Evolutionary conservation across 2,888 invertebrate genomes (phyloP).

Genomic region (Thumatha senex): DNA sequence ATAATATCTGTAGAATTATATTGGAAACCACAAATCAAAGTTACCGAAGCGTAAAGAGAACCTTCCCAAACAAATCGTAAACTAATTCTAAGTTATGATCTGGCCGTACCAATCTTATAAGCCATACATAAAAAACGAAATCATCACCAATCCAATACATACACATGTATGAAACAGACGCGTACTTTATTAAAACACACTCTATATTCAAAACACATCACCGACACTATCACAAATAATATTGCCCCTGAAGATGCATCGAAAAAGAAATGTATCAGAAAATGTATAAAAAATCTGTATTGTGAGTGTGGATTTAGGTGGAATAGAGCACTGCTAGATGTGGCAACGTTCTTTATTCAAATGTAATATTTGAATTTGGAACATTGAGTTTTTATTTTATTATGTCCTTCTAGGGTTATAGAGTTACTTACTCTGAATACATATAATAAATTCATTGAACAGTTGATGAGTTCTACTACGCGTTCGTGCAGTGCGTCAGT

Average conservation of each 20-base stretch:
- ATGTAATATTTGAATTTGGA: too few species aligned
- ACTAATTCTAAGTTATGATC: background rate
- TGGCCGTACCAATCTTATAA: constrained; percentile 9
- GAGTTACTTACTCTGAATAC: too few species aligned
- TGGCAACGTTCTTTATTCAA: constrained; percentile 10
- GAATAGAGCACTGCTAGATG: constrained; percentile 41
- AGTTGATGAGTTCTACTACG: too few species aligned
- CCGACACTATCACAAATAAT: constrained; percentile 79
- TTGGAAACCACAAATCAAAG: too few species aligned
- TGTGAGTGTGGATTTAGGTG: constrained; percentile 47
- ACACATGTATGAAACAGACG: constrained; percentile 42
- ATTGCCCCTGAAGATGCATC: constrained; percentile 81
- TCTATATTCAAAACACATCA: constrained; percentile 82
- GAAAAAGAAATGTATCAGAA: constrained; percentile 82
- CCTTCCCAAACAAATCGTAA: too few species aligned
- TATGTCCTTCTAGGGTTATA: too few species aligned
- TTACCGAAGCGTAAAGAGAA: too few species aligned
- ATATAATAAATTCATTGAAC: too few species aligned
- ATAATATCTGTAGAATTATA: too few species aligned
- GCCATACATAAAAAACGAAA: constrained; percentile 17
- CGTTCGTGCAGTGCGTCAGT: too few species aligned
- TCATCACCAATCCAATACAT: constrained; percentile 11
- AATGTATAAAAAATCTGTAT: constrained; percentile 76
- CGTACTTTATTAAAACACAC: constrained; percentile 79
- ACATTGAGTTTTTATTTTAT: too few species aligned